Evolutionary conservation across 2,797 vertebrate species (phyloP).

Genomic region (Rhyacichthys aspro): DNA sequence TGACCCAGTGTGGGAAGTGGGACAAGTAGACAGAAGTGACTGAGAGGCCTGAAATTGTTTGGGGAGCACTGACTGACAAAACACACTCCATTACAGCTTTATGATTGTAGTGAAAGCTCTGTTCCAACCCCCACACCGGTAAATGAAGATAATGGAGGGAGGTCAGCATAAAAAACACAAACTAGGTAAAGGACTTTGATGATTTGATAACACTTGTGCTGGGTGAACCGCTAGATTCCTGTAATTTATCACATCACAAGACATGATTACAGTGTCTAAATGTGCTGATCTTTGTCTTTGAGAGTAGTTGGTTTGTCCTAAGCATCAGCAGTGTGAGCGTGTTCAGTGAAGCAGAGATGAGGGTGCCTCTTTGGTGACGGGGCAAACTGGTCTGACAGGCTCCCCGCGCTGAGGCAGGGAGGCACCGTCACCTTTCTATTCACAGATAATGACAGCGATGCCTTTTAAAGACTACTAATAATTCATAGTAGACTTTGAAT

Average conservation of each 20-base stretch:
- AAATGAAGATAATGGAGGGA: neutral
- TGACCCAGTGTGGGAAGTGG: constrained; percentile 68
- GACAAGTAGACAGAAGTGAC: constrained; percentile 33
- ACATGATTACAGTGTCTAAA: neutral
- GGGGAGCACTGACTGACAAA: constrained; percentile 32
- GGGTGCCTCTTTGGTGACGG: constrained; percentile 34
- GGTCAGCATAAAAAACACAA: neutral
- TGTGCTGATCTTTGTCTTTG: constrained; percentile 8
- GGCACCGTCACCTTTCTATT: constrained; percentile 25
- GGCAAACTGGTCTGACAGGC: constrained; percentile 69
- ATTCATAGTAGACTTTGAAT: constrained; percentile 37
- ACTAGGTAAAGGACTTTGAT: neutral
- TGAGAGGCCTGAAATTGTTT: constrained; percentile 20
- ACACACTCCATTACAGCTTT: constrained; percentile 32
- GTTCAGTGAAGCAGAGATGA: constrained; percentile 36
- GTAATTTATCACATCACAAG: neutral
- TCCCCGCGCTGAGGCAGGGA: constrained; percentile 34
- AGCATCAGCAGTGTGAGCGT: constrained; percentile 12
- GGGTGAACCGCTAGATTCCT: neutral
- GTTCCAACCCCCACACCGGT: constrained; percentile 13
- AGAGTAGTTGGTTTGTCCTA: constrained; percentile 1
- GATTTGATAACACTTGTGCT: neutral
- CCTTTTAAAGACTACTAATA: constrained; percentile 6
- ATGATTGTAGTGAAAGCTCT: constrained; percentile 39
- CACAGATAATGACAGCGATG: constrained; percentile 15